A percentile compares a stretch with the other conserved stretches of the same genome.
Conservation (phyloP, 2,888 invertebrate species). For the Galeruca laticollis region DNA sequence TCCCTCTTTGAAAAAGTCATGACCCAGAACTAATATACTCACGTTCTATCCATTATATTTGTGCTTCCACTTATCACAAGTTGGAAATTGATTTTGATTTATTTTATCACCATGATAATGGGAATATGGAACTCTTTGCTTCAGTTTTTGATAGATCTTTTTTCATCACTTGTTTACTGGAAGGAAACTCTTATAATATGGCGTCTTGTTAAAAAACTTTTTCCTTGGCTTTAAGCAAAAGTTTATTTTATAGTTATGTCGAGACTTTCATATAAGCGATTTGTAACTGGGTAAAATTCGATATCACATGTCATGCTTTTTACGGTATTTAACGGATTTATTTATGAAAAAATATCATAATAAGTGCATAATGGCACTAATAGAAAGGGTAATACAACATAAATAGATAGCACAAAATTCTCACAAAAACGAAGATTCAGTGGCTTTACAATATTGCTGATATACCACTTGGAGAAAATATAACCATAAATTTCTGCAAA, state of each 20-base stretch:
- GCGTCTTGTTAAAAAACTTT: constrained; percentile 12
- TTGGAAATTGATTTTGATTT: constrained; percentile 26
- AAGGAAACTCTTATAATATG: constrained; percentile 13
- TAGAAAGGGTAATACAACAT: no score
- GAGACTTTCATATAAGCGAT: neutral
- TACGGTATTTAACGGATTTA: neutral
- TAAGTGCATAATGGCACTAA: neutral
- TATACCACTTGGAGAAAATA: no score
- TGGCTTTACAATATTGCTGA: no score
- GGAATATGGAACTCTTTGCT: constrained; percentile 20
- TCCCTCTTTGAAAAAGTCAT: constrained; percentile 12
- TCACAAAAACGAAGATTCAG: no score
- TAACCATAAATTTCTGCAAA: no score
- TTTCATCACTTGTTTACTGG: neutral
- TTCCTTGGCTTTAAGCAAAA: neutral
- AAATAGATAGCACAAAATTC: no score
- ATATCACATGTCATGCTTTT: neutral
- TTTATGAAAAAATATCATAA: neutral
- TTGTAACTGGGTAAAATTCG: neutral
- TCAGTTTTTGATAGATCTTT: neutral
- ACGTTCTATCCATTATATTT: constrained; percentile 27
- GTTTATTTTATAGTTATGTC: neutral
- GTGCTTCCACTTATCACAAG: constrained; percentile 21
- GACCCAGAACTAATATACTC: constrained; percentile 27
- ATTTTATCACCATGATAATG: constrained; percentile 24